phyloP scores from a whole-genome alignment of 2,797 vertebrate genomes.

The Heliangelus exortis region DNA sequence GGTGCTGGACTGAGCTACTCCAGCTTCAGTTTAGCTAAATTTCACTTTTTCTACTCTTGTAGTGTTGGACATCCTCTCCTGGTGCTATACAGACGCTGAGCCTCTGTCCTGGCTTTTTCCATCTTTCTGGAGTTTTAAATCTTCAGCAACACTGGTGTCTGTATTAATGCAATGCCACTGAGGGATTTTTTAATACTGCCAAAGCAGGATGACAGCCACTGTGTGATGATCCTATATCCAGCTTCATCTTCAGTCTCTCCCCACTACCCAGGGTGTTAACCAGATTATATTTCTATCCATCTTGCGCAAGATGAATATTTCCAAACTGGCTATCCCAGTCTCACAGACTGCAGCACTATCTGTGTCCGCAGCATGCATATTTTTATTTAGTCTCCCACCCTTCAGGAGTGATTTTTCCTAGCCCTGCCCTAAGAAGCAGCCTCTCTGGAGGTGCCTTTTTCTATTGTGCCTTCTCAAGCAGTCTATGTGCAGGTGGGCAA shows the following conservation, averaged over 20 bases:
- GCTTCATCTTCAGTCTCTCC: slow-evolving; percentile 61
- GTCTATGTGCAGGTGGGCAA: background rate
- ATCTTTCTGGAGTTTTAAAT: background rate
- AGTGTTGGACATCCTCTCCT: background rate
- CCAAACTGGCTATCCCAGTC: slow-evolving; percentile 63
- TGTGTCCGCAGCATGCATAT: slow-evolving; percentile 52
- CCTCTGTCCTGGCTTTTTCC: background rate
- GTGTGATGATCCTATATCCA: slow-evolving; percentile 47
- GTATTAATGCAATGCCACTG: background rate
- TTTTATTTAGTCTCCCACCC: slow-evolving; percentile 57
- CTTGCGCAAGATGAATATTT: slow-evolving; percentile 64
- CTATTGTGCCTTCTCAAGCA: background rate
- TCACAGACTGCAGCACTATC: slow-evolving; percentile 65
- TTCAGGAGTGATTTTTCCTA: slow-evolving; percentile 40
- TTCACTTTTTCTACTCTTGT: background rate
- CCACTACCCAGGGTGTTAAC: slow-evolving; percentile 71
- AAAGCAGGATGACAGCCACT: slow-evolving; percentile 15
- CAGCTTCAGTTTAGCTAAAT: background rate
- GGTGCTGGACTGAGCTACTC: background rate
- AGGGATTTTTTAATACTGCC: slow-evolving; percentile 22
- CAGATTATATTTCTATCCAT: slow-evolving; percentile 74
- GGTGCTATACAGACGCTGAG: background rate
- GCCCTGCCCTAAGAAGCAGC: slow-evolving; percentile 24
- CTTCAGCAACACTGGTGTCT: background rate
- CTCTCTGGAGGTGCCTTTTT: slow-evolving; percentile 4